A percentile compares a stretch with the other conserved stretches of the same genome.
Evolutionary conservation across 2,797 vertebrate species (phyloP).

Genomic region (Hoplostethus mediterraneus): DNA sequence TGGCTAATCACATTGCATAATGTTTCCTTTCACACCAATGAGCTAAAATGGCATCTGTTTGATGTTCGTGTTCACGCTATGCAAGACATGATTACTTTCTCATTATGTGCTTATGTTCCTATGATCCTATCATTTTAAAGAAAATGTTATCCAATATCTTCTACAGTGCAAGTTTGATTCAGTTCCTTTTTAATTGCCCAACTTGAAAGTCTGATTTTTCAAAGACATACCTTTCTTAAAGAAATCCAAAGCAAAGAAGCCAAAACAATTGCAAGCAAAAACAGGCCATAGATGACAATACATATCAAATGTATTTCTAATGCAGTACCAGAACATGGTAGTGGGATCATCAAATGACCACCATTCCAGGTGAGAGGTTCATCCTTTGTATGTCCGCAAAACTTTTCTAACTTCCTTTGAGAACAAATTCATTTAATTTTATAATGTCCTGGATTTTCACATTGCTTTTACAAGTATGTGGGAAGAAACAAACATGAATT

Average conservation of each 20-base stretch:
- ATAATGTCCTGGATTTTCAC: not conserved
- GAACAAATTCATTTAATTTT: not conserved
- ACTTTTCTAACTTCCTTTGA: slow-evolving; percentile 1
- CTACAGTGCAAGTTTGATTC: not conserved
- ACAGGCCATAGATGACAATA: not conserved
- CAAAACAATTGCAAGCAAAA: not conserved
- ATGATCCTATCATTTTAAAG: not conserved
- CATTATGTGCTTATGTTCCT: not conserved
- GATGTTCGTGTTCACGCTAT: not conserved
- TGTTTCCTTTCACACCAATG: slow-evolving; percentile 58
- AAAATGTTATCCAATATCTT: not conserved
- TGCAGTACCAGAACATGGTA: slow-evolving; percentile 19
- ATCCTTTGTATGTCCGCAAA: slow-evolving; percentile 2
- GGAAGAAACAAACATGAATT: not conserved
- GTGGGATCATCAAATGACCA: slow-evolving; percentile 27
- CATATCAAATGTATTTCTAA: slow-evolving; percentile 12
- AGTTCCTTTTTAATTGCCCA: not conserved
- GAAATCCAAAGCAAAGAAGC: not conserved
- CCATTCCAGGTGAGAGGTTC: slow-evolving; percentile 16
- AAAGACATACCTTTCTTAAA: not conserved
- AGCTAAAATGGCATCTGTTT: slow-evolving; percentile 54
- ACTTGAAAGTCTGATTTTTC: not conserved
- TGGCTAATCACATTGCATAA: slow-evolving; percentile 64
- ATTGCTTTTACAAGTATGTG: not conserved
- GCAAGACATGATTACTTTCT: not conserved